A percentile compares a stretch with the other conserved stretches of the same genome.
These are phyloP conservation scores for Aeoliscus strigatus DNA, from an alignment of 2,797 vertebrate species.

Conservation along the genomic window DNA sequence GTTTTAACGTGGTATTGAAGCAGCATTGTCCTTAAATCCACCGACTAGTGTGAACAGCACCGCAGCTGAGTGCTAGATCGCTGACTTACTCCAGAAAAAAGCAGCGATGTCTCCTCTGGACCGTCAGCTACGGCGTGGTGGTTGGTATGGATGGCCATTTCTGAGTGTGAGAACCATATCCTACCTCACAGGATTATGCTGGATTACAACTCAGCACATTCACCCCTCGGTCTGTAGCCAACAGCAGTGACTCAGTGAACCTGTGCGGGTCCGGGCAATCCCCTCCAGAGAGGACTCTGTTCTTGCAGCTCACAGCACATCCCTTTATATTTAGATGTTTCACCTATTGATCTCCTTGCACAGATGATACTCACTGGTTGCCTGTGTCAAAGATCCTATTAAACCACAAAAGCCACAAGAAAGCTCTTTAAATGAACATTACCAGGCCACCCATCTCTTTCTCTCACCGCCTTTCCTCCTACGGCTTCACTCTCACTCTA, in stretches of 20 bases:
- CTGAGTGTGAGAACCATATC: constrained; percentile 67
- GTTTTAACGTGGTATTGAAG: constrained; percentile 38
- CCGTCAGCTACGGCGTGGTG: constrained; percentile 47
- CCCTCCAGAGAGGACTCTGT: constrained; percentile 28
- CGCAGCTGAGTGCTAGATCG: constrained; percentile 15
- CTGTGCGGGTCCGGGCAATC: constrained; percentile 29
- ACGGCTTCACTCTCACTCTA: constrained; percentile 22
- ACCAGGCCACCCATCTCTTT: constrained; percentile 10
- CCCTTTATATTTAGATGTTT: constrained; percentile 59
- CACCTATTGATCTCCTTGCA: constrained; percentile 63
- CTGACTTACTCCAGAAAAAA: constrained; percentile 29
- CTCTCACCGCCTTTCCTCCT: constrained; percentile 6
- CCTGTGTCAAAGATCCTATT: constrained; percentile 58
- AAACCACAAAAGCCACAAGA: constrained; percentile 53
- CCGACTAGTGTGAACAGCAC: constrained; percentile 25
- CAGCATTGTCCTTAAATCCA: constrained; percentile 54
- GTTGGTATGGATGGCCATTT: constrained; percentile 51
- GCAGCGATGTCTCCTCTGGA: constrained; percentile 26
- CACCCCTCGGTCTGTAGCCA: constrained; percentile 65
- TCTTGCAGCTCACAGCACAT: constrained; percentile 29
- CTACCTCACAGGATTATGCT: constrained; percentile 73
- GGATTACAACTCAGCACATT: constrained; percentile 78
- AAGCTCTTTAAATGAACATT: constrained; percentile 47
- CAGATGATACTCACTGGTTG: constrained; percentile 57
- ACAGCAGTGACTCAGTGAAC: constrained; percentile 37